phyloP scores from a whole-genome alignment of 2,888 invertebrate species.

The Diarsia brunnea region DNA sequence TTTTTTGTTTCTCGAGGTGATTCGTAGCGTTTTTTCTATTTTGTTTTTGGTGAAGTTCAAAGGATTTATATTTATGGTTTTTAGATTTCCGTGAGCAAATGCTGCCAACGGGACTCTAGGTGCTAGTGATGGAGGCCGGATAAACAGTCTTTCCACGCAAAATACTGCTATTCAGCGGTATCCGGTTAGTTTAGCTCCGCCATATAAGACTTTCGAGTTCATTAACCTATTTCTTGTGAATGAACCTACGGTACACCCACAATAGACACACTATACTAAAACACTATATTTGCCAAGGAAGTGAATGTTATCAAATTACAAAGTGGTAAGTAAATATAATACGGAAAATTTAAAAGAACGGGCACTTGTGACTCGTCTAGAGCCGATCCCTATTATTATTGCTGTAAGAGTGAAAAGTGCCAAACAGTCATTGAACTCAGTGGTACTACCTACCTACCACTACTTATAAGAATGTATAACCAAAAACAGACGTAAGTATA shows the following conservation, averaged over 20 bases:
- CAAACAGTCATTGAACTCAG: background rate
- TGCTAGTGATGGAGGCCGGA: too few relatives aligned
- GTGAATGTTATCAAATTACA: conserved; percentile 11
- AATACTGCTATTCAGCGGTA: background rate
- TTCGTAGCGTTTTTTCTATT: conserved; percentile 4
- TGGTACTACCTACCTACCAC: background rate
- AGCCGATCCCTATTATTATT: too few relatives aligned
- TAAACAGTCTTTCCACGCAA: background rate
- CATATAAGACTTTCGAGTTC: background rate
- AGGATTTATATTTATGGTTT: conserved; percentile 31
- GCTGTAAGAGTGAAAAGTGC: background rate
- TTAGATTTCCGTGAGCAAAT: background rate
- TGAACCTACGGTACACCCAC: background rate
- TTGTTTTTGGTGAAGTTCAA: conserved; percentile 31
- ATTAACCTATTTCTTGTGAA: background rate
- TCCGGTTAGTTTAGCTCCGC: background rate
- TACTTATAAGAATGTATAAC: background rate
- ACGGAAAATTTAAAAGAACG: background rate
- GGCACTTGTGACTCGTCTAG: background rate
- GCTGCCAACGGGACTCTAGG: background rate
- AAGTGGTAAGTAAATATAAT: background rate
- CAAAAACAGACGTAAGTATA: background rate
- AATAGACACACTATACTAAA: background rate
- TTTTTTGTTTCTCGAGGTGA: conserved; percentile 10
- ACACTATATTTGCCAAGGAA: background rate